phyloP scores from a whole-genome alignment of 2,113 vertebrate species.

The Pseudorhombus dupliciocellatus region DNA sequence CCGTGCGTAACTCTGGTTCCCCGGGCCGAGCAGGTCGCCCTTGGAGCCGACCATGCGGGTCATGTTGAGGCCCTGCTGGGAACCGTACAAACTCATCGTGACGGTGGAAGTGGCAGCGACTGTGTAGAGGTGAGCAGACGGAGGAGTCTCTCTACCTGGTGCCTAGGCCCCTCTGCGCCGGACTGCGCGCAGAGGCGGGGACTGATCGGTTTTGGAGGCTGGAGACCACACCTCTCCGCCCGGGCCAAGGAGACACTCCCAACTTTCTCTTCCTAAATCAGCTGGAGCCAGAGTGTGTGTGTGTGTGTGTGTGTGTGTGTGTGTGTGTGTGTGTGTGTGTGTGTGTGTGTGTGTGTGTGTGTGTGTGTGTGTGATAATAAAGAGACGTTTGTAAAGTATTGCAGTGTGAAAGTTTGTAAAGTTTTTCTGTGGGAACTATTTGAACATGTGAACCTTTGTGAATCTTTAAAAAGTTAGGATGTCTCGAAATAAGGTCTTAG shows the following conservation, averaged over 20 bases:
- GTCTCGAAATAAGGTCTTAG: neutral
- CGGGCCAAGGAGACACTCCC: neutral
- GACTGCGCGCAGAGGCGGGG: constrained; percentile 36
- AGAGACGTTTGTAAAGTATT: too few species aligned
- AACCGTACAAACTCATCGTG: constrained; percentile 69
- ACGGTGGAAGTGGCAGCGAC: neutral
- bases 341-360: too few species aligned
- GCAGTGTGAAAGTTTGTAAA: too few species aligned
- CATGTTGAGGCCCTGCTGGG: constrained; percentile 61
- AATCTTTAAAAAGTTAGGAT: neutral
- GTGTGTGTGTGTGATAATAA: too few species aligned
- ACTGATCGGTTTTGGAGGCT: constrained; percentile 34
- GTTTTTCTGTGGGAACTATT: too few species aligned
- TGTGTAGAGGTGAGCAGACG: too few species aligned
- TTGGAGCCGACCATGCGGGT: constrained; percentile 44
- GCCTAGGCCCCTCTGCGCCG: constrained; percentile 6
- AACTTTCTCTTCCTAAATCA: neutral
- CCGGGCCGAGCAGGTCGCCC: constrained; percentile 50
- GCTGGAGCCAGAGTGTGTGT: neutral
- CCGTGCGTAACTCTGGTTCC: constrained; percentile 46
- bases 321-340: too few species aligned
- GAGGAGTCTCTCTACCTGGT: constrained; percentile 18
- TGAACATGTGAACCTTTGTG: too few species aligned
- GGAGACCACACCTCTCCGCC: constrained; percentile 65
- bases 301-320: neutral